Base-by-base conservation (phyloP, 2,888 invertebrate species). In the Dicycla oo region DNA sequence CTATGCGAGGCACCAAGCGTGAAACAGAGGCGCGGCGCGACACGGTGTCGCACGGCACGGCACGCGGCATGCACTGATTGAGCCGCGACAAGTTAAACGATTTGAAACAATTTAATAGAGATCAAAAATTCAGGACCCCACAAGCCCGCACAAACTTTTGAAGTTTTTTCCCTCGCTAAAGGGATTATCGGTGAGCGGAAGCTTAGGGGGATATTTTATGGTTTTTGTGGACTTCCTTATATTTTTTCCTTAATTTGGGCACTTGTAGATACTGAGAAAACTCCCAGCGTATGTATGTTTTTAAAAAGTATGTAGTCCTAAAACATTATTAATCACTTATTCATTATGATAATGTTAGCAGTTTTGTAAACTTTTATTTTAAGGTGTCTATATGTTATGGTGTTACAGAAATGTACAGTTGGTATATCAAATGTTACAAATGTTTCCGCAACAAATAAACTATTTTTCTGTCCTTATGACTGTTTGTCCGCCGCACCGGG, bases 61-160 rank as follows among this genome's bases (percentile, higher is more conserved):
- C 91, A 87, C 89, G 86, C 88, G 88, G 89, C 85, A 71, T 80
- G 91, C 94, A 91, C 94, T 95, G 95, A 95, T 96, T 95, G 95
- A 95, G 94, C 94, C 94, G 96, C 96, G 96, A 95, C 96, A 96
- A 96, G 96, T 96, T 96, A 95, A 96, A 96, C 96, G 93, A 96
- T 96, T 96, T 96, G 96, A 96, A 96, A 96, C 96, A 96, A 96
- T 96, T 96, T 96, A 96, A 96, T 96, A 96, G 95, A 96, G 96
- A 96, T 96, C 96, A 96, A 96, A 95, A 95, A 96, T 95, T 94
- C 92, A 90, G 91, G 87, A 90, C 94, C 95, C 94, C 92, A 92
- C 91, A 85, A 91, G 91, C 94, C 94, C 94, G 94, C 94, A 95
- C 95, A 94, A 96, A 96, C 96, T 95, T 96, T 96, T 96, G 96